Evolutionary conservation across 2,888 invertebrate species (phyloP).

Genomic region (Erebia aethiops): DNA sequence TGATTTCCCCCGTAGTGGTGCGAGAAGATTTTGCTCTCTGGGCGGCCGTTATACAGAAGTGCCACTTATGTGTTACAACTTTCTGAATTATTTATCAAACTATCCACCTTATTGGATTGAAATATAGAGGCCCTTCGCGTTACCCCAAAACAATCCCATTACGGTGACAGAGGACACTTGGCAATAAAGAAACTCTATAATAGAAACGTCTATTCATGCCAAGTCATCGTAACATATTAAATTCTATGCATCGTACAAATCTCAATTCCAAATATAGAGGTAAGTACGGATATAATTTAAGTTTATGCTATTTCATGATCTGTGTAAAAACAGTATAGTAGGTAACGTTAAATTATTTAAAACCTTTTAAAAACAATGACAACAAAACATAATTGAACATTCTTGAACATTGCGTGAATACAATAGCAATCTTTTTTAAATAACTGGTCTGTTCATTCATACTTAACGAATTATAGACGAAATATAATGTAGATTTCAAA

Average conservation of each 20-base stretch:
- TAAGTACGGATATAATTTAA: background rate
- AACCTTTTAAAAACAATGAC: too few species aligned
- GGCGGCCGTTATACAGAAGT: slow-evolving; percentile 72
- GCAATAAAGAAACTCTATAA: slow-evolving; percentile 35
- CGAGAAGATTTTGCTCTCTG: slow-evolving; percentile 61
- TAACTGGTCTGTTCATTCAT: too few species aligned
- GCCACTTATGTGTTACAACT: slow-evolving; percentile 80
- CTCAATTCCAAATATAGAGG: slow-evolving; percentile 22
- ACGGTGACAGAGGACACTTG: slow-evolving; percentile 46
- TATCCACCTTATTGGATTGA: slow-evolving; percentile 78
- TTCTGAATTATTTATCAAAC: slow-evolving; percentile 80
- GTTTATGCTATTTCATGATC: background rate
- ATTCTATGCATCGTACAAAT: slow-evolving; percentile 15
- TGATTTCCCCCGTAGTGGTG: slow-evolving; percentile 59
- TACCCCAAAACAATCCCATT: slow-evolving; percentile 58
- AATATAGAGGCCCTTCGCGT: slow-evolving; percentile 61
- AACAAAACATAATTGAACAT: too few species aligned
- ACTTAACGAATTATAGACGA: too few species aligned
- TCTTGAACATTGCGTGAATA: too few species aligned
- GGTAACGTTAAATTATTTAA: too few species aligned
- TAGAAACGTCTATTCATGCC: slow-evolving; percentile 29
- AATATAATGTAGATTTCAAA: too few species aligned
- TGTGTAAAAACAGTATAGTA: background rate
- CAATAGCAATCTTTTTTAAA: too few species aligned
- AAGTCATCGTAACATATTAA: slow-evolving; percentile 30